These are phyloP conservation scores for Ahaetulla prasina DNA, from an alignment of 2,113 vertebrate genomes.

Conservation along the genomic window DNA sequence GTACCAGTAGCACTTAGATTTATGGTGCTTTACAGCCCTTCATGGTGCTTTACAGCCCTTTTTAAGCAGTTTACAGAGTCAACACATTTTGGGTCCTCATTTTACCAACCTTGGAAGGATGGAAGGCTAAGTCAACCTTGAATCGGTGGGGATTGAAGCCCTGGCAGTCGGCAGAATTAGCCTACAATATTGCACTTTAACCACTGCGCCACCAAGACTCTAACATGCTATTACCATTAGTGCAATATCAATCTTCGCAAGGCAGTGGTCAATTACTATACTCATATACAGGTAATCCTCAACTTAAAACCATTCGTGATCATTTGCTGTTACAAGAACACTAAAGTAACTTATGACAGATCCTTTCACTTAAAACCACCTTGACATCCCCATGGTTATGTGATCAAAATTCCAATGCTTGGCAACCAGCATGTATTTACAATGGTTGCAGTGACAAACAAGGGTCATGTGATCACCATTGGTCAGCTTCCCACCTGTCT, in stretches of 20 bases:
- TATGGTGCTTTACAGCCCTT: neutral
- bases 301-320: neutral
- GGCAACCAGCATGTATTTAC: neutral
- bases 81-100: neutral
- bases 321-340: neutral
- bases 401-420: neutral
- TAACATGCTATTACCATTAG: neutral
- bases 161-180: neutral
- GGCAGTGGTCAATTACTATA: neutral
- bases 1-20: neutral
- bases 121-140: neutral
- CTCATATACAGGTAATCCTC: neutral
- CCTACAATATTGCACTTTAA: neutral
- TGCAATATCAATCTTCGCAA: neutral
- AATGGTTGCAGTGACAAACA: neutral
- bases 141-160: rapidly evolving
- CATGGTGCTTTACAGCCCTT: neutral
- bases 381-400: neutral
- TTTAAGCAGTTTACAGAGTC: no score
- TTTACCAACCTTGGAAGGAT: neutral
- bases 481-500: neutral
- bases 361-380: neutral
- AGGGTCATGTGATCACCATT: neutral
- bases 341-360: neutral
- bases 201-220: neutral